Conservation (phyloP, 1,140 invertebrate species). For the Nephotettix cincticeps region DNA sequence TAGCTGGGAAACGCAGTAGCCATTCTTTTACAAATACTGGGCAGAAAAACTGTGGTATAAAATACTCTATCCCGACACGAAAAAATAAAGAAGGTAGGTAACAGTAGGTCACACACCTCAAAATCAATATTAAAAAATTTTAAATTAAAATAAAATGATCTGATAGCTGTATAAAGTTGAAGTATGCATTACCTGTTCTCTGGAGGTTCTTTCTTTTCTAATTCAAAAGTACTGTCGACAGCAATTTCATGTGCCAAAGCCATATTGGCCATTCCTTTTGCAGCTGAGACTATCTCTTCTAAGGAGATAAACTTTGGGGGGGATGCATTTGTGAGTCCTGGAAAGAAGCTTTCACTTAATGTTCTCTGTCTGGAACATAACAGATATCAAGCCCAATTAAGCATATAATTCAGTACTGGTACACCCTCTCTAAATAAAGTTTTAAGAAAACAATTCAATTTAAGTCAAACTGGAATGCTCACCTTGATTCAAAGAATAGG, state of each 20-base stretch:
- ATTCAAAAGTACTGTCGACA: constrained; percentile 85
- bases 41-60: no score
- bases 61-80: no score
- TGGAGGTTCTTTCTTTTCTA: constrained; percentile 77
- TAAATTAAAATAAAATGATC: no score
- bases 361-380: constrained; percentile 12
- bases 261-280: constrained; percentile 91
- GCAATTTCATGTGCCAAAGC: constrained; percentile 93
- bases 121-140: no score
- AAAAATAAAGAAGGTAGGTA: no score
- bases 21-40: no score
- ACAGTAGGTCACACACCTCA: no score
- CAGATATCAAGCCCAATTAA: not conserved
- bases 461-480: not conserved
- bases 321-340: constrained; percentile 61
- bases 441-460: not conserved
- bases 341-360: constrained; percentile 39
- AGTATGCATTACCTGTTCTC: constrained; percentile 75
- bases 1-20: no score
- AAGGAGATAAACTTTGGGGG: constrained; percentile 87
- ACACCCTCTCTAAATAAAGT: not conserved
- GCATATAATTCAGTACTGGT: not conserved
- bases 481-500: not conserved
- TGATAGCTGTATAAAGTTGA: no score
- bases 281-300: constrained; percentile 86